Percentiles rank a stretch among this genome's conserved stretches.
Conservation (phyloP, 2,888 invertebrate species). For the Volucella bombylans region DNA sequence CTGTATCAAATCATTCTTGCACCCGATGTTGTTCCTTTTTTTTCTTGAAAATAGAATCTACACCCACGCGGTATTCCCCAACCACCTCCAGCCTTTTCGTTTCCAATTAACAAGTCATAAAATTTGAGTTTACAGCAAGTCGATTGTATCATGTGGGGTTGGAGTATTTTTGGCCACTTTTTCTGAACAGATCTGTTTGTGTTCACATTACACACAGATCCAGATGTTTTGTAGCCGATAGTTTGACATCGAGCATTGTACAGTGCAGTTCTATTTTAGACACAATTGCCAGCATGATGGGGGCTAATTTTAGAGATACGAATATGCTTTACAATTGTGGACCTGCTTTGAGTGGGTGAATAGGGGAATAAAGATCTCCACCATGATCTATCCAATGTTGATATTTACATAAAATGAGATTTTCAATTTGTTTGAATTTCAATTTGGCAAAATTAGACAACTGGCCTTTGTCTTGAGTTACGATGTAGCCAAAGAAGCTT, state of each 20-base stretch:
- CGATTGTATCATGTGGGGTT: neutral
- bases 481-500: no score
- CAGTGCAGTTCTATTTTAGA: constrained; percentile 58
- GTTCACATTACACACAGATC: no score
- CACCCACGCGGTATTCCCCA: neutral
- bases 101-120: constrained; percentile 69
- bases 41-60: neutral
- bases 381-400: constrained; percentile 22
- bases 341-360: no score
- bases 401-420: constrained; percentile 40
- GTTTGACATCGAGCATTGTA: constrained; percentile 48
- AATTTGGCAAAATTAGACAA: constrained; percentile 16
- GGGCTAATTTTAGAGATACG: constrained; percentile 46
- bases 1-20: no score
- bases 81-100: constrained; percentile 1
- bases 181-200: neutral
- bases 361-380: neutral
- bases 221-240: constrained; percentile 54
- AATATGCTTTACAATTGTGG: no score
- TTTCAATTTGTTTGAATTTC: constrained; percentile 35
- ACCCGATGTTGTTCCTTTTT: no score
- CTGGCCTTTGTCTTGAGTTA: constrained; percentile 11
- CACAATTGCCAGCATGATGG: neutral
- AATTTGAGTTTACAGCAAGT: constrained; percentile 40
- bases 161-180: constrained; percentile 11